Evolutionary conservation across 64 coral and sea anemone species (phyloP).

Genomic region (Acropora yongei): DNA sequence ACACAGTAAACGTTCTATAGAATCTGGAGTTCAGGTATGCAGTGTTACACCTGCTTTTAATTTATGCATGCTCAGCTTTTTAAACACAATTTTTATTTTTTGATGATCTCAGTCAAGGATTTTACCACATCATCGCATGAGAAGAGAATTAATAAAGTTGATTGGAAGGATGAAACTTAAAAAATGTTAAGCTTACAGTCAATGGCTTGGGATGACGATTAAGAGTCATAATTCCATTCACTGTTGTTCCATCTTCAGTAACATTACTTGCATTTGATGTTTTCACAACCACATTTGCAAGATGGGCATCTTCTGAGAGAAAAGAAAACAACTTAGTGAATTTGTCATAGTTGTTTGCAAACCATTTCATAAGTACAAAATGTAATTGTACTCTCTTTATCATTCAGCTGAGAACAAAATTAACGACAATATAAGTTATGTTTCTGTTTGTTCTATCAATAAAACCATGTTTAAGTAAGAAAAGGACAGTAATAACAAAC

Average conservation of each 20-base stretch:
- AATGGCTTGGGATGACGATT: slow-evolving; percentile 79
- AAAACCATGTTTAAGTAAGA: too few species aligned
- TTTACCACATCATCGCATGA: background rate
- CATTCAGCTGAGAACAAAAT: too few species aligned
- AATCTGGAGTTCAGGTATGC: too few species aligned
- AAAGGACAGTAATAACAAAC: too few species aligned
- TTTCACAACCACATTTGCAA: slow-evolving; percentile 5
- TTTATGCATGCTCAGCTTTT: too few species aligned
- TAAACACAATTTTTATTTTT: background rate
- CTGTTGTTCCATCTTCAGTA: slow-evolving; percentile 41
- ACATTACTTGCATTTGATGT: slow-evolving; percentile 33
- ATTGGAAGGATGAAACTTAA: background rate
- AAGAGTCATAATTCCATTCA: slow-evolving; percentile 52
- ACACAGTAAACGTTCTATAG: too few species aligned
- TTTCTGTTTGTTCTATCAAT: too few species aligned
- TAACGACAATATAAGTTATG: too few species aligned
- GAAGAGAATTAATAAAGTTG: background rate
- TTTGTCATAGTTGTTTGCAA: too few species aligned
- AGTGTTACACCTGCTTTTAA: too few species aligned
- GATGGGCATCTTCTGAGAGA: slow-evolving; percentile 1
- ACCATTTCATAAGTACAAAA: too few species aligned
- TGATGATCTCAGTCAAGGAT: background rate
- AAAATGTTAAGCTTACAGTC: slow-evolving; percentile 21
- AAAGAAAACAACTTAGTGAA: background rate
- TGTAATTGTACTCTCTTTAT: too few species aligned